These are phyloP conservation scores for Neopipo cinnamomea DNA, from an alignment of 2,113 vertebrate genomes.

Conservation along the genomic window DNA sequence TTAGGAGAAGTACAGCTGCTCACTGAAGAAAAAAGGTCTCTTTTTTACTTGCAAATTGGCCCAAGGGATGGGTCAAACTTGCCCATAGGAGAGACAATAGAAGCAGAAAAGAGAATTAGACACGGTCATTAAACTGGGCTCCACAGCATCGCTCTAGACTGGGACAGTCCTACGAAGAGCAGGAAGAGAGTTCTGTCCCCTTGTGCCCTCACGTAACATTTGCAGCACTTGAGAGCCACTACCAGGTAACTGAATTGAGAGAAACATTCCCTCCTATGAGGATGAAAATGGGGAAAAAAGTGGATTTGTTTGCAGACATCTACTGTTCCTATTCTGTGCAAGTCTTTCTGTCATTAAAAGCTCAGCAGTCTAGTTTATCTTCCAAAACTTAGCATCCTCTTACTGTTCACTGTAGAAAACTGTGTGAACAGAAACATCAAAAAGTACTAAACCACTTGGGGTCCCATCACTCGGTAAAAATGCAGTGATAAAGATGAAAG, in stretches of 20 bases:
- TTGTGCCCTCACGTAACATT: background rate
- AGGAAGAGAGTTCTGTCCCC: background rate
- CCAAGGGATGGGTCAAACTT: background rate
- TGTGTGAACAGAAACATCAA: background rate
- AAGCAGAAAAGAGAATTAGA: background rate
- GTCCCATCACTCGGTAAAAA: background rate
- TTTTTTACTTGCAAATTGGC: background rate
- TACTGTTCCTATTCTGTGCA: background rate
- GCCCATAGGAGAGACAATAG: background rate
- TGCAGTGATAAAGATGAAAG: background rate
- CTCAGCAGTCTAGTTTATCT: background rate
- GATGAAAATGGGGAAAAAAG: background rate
- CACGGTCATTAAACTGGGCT: accelerated
- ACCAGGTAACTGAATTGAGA: background rate
- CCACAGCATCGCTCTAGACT: background rate
- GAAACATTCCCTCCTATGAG: background rate
- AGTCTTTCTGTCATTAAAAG: background rate
- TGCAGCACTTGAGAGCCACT: background rate
- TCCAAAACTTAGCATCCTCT: background rate
- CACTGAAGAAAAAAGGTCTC: background rate
- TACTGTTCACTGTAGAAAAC: background rate
- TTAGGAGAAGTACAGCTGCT: background rate
- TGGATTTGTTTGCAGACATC: background rate
- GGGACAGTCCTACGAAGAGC: background rate
- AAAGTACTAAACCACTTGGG: background rate